These are phyloP conservation scores for Otocyon megalotis DNA, from an alignment of 2,113 vertebrate species.

Conservation along the genomic window DNA sequence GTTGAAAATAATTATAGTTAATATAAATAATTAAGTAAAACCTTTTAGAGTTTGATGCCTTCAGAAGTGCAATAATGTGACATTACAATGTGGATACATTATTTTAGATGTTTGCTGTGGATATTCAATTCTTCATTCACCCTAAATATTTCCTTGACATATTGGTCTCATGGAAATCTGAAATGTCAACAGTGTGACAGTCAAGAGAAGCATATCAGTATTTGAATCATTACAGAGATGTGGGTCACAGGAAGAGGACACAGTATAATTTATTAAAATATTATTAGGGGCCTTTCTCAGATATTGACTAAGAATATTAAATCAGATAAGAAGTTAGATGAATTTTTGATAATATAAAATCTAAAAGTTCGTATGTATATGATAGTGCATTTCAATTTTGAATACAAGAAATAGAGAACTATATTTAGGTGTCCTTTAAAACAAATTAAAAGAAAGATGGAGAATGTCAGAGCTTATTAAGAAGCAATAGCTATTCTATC, in stretches of 20 bases:
- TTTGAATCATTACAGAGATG: constrained; percentile 27
- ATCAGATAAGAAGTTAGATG: not conserved
- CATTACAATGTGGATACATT: not conserved
- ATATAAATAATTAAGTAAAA: constrained; percentile 25
- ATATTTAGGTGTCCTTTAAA: constrained; percentile 52
- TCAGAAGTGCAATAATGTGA: not conserved
- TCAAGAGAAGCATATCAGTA: not conserved
- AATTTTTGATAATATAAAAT: constrained; percentile 57
- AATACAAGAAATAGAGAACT: not conserved
- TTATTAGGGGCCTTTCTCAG: not conserved
- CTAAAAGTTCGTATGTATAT: constrained; percentile 27
- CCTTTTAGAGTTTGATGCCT: not conserved
- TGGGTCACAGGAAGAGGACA: not conserved
- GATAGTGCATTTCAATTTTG: not conserved
- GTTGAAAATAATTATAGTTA: not conserved
- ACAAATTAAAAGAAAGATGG: constrained; percentile 23
- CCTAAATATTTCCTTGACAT: constrained; percentile 40
- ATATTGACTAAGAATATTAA: constrained; percentile 60
- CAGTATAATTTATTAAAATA: constrained; percentile 44
- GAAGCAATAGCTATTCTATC: not conserved
- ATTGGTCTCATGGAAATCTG: not conserved
- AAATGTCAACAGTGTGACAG: constrained; percentile 61
- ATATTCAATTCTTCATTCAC: constrained; percentile 63
- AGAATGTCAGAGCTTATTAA: constrained; percentile 58
- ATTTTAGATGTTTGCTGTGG: constrained; percentile 30